A percentile compares a stretch with the other conserved stretches of the same genome.
These are phyloP conservation scores for Alentia gelatinosa DNA, from an alignment of 2,888 invertebrate genomes.

Conservation along the genomic window DNA sequence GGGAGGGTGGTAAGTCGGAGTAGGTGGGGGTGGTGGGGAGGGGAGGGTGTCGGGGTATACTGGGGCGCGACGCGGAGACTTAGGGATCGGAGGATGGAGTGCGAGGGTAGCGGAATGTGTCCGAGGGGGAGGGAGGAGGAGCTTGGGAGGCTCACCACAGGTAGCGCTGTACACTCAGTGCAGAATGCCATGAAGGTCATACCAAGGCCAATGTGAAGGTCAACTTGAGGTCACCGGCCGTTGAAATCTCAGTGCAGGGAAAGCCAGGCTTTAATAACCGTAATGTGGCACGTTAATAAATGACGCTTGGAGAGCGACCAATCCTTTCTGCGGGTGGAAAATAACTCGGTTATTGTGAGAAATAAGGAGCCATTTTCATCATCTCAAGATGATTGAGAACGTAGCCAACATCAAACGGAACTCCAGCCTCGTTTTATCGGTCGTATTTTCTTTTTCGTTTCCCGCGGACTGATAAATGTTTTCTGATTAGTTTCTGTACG, in stretches of 20 bases:
- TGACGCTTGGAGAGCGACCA: background rate
- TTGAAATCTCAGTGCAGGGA: background rate
- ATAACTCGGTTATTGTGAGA: background rate
- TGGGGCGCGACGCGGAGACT: background rate
- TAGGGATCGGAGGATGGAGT: background rate
- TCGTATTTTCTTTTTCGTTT: background rate
- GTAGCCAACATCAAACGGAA: background rate
- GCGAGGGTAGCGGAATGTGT: too few species aligned
- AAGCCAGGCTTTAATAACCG: background rate
- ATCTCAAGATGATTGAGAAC: background rate
- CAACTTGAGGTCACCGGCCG: background rate
- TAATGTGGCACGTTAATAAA: background rate
- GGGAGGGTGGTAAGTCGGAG: background rate
- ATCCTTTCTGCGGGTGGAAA: background rate
- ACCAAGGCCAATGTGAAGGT: background rate
- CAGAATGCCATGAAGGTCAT: background rate
- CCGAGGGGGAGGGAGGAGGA: background rate
- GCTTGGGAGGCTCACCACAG: background rate
- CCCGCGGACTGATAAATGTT: background rate
- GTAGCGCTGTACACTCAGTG: background rate
- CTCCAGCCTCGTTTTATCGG: background rate
- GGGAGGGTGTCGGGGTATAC: background rate
- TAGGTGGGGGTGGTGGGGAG: background rate
- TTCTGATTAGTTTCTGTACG: background rate
- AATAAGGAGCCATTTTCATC: background rate